phyloP scores from a whole-genome alignment of 2,888 invertebrate genomes.

The Microctonus hyperodae region DNA sequence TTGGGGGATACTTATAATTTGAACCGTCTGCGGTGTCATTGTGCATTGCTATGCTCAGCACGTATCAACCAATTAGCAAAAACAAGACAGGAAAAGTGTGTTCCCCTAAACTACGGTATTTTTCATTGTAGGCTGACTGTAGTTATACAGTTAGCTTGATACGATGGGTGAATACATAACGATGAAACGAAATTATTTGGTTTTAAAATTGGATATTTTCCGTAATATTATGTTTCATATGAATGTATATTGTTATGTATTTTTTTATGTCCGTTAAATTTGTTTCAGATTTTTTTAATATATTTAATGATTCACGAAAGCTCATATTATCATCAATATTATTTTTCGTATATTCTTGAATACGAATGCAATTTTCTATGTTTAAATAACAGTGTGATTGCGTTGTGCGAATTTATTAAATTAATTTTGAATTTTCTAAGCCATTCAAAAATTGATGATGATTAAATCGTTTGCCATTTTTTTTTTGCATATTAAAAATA shows the following conservation, averaged over 20 bases:
- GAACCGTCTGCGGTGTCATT: conserved; percentile 44
- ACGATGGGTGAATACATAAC: neutral
- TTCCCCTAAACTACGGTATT: conserved; percentile 11
- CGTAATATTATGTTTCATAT: neutral
- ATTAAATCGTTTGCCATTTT: too few species aligned
- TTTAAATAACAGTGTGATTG: too few species aligned
- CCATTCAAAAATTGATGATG: too few species aligned
- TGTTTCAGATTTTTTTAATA: neutral
- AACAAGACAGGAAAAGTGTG: conserved; percentile 44
- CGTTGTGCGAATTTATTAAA: too few species aligned
- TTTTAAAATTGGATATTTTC: neutral
- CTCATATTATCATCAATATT: too few species aligned
- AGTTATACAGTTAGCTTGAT: neutral
- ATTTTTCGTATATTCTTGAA: too few species aligned
- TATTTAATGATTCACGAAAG: neutral
- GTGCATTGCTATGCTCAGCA: conserved; percentile 51
- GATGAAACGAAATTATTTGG: neutral
- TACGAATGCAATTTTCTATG: too few species aligned
- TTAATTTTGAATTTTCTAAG: too few species aligned
- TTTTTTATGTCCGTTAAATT: neutral
- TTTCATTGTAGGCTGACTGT: neutral
- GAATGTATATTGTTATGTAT: neutral
- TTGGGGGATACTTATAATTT: conserved; percentile 48
- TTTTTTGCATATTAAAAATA: too few species aligned
- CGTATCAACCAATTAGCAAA: conserved; percentile 54